Evolutionary conservation across 1,140 invertebrate genomes (phyloP).

Genomic region (Teleopsis dalmanni): DNA sequence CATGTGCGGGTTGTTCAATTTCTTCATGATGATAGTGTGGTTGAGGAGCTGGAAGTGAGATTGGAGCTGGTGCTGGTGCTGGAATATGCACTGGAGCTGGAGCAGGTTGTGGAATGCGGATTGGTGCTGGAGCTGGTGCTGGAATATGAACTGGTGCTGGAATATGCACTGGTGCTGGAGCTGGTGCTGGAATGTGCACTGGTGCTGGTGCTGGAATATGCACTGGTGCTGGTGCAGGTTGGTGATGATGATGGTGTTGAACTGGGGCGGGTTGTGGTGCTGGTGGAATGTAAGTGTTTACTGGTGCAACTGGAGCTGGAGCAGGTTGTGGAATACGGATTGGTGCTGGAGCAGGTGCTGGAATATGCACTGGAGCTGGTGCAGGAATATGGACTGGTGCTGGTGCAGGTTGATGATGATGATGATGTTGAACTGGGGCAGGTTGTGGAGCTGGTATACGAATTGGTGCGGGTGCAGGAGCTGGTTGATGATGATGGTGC

Average conservation of each 20-base stretch:
- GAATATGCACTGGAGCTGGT: neutral
- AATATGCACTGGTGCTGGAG: neutral
- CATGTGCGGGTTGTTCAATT: constrained; percentile 10
- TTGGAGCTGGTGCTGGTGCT: constrained; percentile 1
- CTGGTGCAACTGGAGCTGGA: constrained; percentile 9
- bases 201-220: neutral
- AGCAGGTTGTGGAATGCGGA: constrained; percentile 7
- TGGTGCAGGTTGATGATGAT: too few relatives aligned
- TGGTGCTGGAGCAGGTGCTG: constrained; percentile 16
- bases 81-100: constrained; percentile 8
- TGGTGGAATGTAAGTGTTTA: constrained; percentile 3
- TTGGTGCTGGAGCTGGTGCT: constrained; percentile 15
- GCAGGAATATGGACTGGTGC: constrained; percentile 21
- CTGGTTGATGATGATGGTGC: constrained; percentile 13
- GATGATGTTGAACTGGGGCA: constrained; percentile 16
- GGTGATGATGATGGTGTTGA: neutral
- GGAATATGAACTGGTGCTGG: neutral
- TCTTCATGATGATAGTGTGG: neutral
- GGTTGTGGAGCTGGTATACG: constrained; percentile 12
- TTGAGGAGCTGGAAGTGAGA: neutral
- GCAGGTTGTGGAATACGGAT: constrained; percentile 12
- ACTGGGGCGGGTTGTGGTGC: constrained; percentile 8
- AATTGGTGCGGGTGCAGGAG: constrained; percentile 29
- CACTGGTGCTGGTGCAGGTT: neutral
- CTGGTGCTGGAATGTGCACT: neutral